Evolutionary conservation across 2,113 vertebrate genomes (phyloP).

Genomic region (Epinephelus cyanopodus): DNA sequence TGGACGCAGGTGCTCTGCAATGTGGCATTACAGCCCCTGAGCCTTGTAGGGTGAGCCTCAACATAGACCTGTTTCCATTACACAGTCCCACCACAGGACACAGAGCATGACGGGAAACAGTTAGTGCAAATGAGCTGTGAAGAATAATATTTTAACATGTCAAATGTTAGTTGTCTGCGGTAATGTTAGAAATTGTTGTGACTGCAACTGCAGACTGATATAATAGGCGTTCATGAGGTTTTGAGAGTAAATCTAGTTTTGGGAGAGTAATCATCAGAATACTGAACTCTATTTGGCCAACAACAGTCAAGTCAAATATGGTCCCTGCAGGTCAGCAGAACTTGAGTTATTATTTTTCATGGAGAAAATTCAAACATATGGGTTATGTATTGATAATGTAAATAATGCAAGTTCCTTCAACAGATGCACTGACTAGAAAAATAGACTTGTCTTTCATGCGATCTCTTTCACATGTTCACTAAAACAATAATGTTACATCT

Average conservation of each 20-base stretch:
- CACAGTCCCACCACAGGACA: neutral
- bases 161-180: neutral
- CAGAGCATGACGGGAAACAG: slow-evolving; percentile 11
- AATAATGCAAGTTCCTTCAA: too few relatives aligned
- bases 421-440: too few relatives aligned
- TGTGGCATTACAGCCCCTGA: slow-evolving; percentile 55
- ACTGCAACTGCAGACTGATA: neutral
- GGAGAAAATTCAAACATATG: too few relatives aligned
- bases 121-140: slow-evolving; percentile 16
- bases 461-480: too few relatives aligned
- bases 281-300: neutral
- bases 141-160: slow-evolving; percentile 26
- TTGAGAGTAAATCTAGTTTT: neutral
- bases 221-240: neutral
- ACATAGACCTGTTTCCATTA: slow-evolving; percentile 37
- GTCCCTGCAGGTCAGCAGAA: neutral
- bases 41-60: slow-evolving; percentile 27
- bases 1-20: slow-evolving; percentile 53
- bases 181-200: slow-evolving; percentile 6
- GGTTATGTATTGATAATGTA: too few relatives aligned
- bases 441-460: too few relatives aligned
- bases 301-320: neutral
- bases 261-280: neutral
- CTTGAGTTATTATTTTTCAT: neutral
- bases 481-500: neutral